Evolutionary conservation across 2,113 vertebrate genomes (phyloP).

Genomic region (Microcebus ravelobensis): DNA sequence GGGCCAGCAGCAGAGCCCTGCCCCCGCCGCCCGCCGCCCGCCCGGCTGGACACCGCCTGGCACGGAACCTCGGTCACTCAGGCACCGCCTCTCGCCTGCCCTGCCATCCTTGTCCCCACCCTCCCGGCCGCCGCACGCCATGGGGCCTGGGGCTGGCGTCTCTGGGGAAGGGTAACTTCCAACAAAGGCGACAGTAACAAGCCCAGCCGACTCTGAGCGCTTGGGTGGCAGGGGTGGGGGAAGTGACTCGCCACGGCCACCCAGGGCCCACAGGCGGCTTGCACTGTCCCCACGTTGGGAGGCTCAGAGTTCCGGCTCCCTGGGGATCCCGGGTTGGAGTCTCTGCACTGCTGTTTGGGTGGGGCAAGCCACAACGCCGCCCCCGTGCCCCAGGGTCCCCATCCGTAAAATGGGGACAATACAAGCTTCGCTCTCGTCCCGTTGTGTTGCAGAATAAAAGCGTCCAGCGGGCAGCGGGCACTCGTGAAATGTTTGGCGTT

Average conservation of each 20-base stretch:
- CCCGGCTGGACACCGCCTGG: conserved; percentile 74
- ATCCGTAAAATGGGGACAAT: not conserved
- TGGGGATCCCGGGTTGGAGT: not conserved
- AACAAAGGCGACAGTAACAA: not conserved
- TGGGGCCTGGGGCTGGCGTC: not conserved
- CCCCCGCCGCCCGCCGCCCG: conserved; percentile 20
- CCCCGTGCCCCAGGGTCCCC: not conserved
- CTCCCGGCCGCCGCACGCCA: accelerated
- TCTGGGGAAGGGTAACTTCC: not conserved
- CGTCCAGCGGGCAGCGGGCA: accelerated
- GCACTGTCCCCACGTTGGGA: too few relatives aligned
- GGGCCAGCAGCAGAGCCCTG: not conserved
- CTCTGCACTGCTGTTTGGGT: not conserved
- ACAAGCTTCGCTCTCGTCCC: not conserved
- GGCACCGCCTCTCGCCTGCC: conserved; percentile 16
- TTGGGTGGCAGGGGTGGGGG: too few relatives aligned
- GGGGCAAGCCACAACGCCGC: not conserved
- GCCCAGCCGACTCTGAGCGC: not conserved
- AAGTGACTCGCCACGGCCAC: not conserved
- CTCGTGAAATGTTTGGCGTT: not conserved
- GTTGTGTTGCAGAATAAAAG: not conserved
- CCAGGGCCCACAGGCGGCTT: not conserved
- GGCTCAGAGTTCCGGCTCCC: too few relatives aligned
- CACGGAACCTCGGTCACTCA: conserved; percentile 54
- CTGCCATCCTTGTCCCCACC: not conserved